Percentiles rank a stretch among this genome's conserved stretches.
Conservation (phyloP, 2,797 vertebrate species). For the Danio choprae region DNA sequence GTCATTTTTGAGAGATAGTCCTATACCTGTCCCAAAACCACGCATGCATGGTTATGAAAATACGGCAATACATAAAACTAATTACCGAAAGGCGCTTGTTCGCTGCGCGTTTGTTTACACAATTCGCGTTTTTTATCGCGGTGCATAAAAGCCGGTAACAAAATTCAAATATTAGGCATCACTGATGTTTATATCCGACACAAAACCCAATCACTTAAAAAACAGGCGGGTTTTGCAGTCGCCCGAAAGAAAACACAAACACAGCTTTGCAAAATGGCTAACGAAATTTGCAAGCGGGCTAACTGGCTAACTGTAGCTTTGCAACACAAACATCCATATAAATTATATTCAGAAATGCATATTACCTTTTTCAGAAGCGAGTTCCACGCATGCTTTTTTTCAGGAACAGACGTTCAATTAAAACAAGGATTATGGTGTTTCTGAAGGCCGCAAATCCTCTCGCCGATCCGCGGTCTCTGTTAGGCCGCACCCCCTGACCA, state of each 20-base stretch:
- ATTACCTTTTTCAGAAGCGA: conserved; percentile 13
- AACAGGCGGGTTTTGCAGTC: background rate
- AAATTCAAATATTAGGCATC: background rate
- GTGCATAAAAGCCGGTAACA: background rate
- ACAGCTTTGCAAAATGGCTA: conserved; percentile 25
- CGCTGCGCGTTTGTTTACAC: background rate
- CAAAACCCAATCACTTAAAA: background rate
- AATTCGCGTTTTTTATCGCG: background rate
- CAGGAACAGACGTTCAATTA: background rate
- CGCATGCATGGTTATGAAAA: background rate
- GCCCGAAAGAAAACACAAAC: background rate
- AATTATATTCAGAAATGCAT: background rate
- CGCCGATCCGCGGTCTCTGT: conserved; percentile 3
- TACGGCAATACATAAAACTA: background rate
- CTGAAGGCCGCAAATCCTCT: background rate
- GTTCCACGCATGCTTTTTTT: background rate
- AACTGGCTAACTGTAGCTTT: conserved; percentile 63
- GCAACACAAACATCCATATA: background rate
- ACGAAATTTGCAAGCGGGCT: conserved; percentile 62
- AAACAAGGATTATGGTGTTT: background rate
- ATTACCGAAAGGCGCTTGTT: background rate
- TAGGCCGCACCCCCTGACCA: conserved; percentile 39
- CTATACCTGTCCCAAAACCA: background rate
- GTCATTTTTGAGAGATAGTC: background rate
- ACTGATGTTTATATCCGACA: background rate